Evolutionary conservation across 1,140 invertebrate genomes (phyloP).

Genomic region (Odontomachus brunneus): DNA sequence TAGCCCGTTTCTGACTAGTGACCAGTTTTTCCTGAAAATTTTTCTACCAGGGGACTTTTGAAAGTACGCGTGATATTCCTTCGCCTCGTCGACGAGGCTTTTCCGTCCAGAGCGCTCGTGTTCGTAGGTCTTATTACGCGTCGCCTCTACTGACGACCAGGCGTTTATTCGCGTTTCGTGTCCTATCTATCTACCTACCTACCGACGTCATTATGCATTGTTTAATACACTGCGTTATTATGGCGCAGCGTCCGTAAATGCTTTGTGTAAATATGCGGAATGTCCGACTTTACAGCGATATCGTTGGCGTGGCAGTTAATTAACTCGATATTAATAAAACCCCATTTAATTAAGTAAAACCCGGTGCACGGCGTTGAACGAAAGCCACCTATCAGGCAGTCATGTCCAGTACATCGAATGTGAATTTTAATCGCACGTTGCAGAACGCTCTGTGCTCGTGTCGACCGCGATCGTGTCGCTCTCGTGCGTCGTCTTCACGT

Average conservation of each 20-base stretch:
- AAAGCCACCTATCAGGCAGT: background rate
- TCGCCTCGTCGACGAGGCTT: constrained; percentile 6
- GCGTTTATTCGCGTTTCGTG: constrained; percentile 40
- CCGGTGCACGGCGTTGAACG: background rate
- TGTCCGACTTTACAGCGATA: constrained; percentile 23
- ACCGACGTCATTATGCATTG: constrained; percentile 46
- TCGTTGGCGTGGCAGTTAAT: constrained; percentile 34
- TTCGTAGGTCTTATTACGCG: constrained; percentile 49
- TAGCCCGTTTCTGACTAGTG: too few species aligned
- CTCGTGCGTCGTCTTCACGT: too few species aligned
- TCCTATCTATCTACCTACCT: constrained; percentile 9
- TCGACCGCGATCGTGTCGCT: background rate
- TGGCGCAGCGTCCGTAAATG: constrained; percentile 42
- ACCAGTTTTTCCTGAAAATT: too few species aligned
- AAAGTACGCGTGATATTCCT: background rate
- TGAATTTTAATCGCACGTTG: background rate
- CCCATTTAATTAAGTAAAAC: constrained; percentile 54
- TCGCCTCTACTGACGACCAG: constrained; percentile 14
- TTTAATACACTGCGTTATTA: constrained; percentile 42
- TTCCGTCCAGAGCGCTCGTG: constrained; percentile 9
- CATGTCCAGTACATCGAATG: background rate
- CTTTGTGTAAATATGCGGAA: constrained; percentile 44
- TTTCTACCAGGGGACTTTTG: too few species aligned
- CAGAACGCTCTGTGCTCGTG: background rate
- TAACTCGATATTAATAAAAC: constrained; percentile 57